phyloP scores from a whole-genome alignment of 1,140 invertebrate species.

The Agraylea sexmaculata region DNA sequence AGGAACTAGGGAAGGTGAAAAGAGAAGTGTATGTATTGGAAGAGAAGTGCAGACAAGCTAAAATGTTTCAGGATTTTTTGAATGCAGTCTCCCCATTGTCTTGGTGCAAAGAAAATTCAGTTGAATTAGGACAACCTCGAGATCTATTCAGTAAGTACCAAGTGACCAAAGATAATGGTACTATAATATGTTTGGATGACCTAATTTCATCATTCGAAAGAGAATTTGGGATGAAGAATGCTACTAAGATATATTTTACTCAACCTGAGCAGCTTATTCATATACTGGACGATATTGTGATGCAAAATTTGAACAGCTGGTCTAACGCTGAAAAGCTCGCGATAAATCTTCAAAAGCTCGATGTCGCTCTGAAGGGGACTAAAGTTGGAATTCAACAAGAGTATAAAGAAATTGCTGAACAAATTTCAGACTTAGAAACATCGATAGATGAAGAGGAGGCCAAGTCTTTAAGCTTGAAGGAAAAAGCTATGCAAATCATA shows the following conservation, averaged over 20 bases:
- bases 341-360: slow-evolving; percentile 39
- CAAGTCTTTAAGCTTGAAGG: slow-evolving; percentile 31
- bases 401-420: slow-evolving; percentile 25
- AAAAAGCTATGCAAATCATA: slow-evolving; percentile 33
- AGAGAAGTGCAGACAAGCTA: slow-evolving; percentile 46
- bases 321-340: slow-evolving; percentile 49
- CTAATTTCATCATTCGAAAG: slow-evolving; percentile 33
- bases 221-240: slow-evolving; percentile 30
- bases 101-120: slow-evolving; percentile 38
- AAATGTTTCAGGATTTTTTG: slow-evolving; percentile 53
- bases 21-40: slow-evolving; percentile 48
- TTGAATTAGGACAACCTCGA: slow-evolving; percentile 6
- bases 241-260: slow-evolving; percentile 44
- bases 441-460: slow-evolving; percentile 27
- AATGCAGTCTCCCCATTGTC: slow-evolving; percentile 44
- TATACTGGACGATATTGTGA: slow-evolving; percentile 45
- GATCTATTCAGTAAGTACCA: slow-evolving; percentile 11
- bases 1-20: slow-evolving; percentile 37
- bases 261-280: slow-evolving; percentile 42
- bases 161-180: background rate
- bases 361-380: slow-evolving; percentile 31
- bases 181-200: slow-evolving; percentile 22
- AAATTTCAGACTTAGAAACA: slow-evolving; percentile 24
- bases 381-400: slow-evolving; percentile 29
- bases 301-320: slow-evolving; percentile 53